Conservation (phyloP, 2,888 invertebrate genomes). For the Tetragonisca angustula region DNA sequence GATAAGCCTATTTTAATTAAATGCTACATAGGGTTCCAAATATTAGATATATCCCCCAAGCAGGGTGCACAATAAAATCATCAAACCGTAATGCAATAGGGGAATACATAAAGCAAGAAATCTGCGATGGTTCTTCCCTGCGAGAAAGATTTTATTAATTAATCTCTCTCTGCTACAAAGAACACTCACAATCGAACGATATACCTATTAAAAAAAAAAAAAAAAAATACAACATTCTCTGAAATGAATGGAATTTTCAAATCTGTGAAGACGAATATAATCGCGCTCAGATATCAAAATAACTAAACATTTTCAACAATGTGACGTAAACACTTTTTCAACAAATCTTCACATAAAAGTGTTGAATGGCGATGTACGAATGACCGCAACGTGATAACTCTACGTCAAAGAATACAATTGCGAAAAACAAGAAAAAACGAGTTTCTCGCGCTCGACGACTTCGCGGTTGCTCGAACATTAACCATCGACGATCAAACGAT, state of each 20-base stretch:
- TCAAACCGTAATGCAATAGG: conserved; percentile 53
- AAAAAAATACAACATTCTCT: background rate
- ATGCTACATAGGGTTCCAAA: conserved; percentile 68
- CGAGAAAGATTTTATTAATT: conserved; percentile 8
- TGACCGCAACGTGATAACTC: background rate
- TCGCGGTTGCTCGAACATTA: background rate
- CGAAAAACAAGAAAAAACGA: background rate
- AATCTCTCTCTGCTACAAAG: conserved; percentile 9
- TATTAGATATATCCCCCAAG: conserved; percentile 49
- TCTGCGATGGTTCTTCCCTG: conserved; percentile 23
- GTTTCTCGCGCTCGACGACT: too few species aligned
- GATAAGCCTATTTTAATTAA: conserved; percentile 79
- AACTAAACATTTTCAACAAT: background rate
- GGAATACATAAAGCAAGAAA: conserved; percentile 49
- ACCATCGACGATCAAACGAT: background rate
- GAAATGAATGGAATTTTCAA: background rate
- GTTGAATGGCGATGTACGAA: background rate
- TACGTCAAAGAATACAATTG: background rate
- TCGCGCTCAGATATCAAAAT: too few species aligned
- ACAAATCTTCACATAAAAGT: background rate
- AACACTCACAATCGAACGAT: background rate
- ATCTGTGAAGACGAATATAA: too few species aligned
- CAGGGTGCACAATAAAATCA: conserved; percentile 52
- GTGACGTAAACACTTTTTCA: background rate
- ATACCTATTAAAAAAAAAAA: background rate